These are phyloP conservation scores for Augochlora pura DNA, from an alignment of 1,140 invertebrate species.

Conservation along the genomic window DNA sequence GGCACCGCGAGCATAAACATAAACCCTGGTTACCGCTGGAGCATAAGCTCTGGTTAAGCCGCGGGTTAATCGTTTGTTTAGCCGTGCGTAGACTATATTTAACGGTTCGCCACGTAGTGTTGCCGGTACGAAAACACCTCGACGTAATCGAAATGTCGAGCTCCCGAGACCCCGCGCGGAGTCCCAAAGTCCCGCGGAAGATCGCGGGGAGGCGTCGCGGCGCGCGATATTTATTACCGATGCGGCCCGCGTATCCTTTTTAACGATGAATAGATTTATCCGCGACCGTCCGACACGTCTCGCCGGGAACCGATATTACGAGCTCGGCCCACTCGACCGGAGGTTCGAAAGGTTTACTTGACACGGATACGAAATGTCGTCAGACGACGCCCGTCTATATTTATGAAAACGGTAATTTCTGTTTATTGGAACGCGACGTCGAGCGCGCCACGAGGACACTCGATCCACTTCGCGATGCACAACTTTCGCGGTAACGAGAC, in stretches of 20 bases:
- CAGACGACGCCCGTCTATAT: no score
- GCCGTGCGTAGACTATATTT: slow-evolving; percentile 66
- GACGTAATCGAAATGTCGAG: slow-evolving; percentile 53
- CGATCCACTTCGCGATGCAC: no score
- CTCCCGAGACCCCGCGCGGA: background rate
- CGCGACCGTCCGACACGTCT: background rate
- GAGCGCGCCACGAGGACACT: no score
- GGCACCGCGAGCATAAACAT: slow-evolving; percentile 59
- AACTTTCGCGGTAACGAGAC: no score
- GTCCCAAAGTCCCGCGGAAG: background rate
- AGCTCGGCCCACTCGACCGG: no score
- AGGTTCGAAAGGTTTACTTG: no score
- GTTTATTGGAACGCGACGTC: no score
- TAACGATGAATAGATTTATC: no score
- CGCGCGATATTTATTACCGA: background rate
- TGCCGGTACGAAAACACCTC: slow-evolving; percentile 66
- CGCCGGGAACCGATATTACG: no score
- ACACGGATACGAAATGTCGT: no score
- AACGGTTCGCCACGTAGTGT: slow-evolving; percentile 64
- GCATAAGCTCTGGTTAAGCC: slow-evolving; percentile 71
- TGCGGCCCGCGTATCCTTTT: no score
- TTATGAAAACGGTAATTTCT: no score
- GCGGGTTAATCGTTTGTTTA: slow-evolving; percentile 74
- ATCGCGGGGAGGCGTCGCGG: background rate
- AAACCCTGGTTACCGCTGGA: slow-evolving; percentile 65